Evolutionary conservation across 2,797 vertebrate genomes (phyloP), one percentile per base, ranked within the genome.

Genomic region (Sparus aurata): DNA sequence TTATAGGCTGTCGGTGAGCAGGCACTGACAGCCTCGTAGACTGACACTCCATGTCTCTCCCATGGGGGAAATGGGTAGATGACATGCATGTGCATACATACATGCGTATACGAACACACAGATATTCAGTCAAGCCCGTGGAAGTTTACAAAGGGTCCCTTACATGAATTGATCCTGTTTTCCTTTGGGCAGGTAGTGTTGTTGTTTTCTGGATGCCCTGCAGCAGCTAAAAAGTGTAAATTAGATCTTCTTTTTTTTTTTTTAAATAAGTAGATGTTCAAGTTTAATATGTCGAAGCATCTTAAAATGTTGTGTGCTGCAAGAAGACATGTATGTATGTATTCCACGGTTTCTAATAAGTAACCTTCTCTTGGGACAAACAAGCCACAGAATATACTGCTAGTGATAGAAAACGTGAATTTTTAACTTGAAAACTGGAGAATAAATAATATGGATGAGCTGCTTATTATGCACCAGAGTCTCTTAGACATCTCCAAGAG

Each of bases 21-120:
- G 89, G 87, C 87, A 92, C 91, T 95, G 95, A 96, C 95, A 95
- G 94, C 87, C 91, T 85, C 69, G 82, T 91, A 94, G 93, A 93
- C 95, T 93, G 93, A 95, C 92, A 92, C 94, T 92, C 82, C n/a
- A 45, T 65, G 90, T 72, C 81, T 85, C 75, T 87, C 89, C 85
- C 90, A 8, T 23, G 89, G 87, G 91, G 82, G 81, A 74, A 80
- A 85, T 69, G 62, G 85, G 77, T 86, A 77, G 83, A 91, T 85
- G 89, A 89, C 87, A 91, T 85, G 69, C 81, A 73, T 80, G 80
- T 80, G 86, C 80, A 77, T 22, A 67, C 80, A 82, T 86, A 50
- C 72, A 91, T 74, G 73, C 83, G 70, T 53, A 74, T 54, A 76
- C 34, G 80, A 84, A 74, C 64, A 73, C 47, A 49, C 23, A 71